Evolutionary conservation across 1,140 invertebrate species (phyloP).

Genomic region (Drosophila ercepeae): DNA sequence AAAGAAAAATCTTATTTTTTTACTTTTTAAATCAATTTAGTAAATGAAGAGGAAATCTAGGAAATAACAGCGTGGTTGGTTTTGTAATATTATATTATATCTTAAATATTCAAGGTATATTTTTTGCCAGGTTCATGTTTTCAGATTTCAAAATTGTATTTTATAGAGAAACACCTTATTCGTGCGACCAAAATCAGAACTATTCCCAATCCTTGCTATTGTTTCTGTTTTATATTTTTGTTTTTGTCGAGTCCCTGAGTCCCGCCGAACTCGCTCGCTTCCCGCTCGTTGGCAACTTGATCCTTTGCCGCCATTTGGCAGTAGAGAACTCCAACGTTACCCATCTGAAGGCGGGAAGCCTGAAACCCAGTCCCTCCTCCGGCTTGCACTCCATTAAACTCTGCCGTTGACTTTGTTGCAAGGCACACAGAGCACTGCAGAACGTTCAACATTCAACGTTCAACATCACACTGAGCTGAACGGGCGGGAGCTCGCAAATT

Average conservation of each 20-base stretch:
- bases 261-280: constrained; percentile 18
- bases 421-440: not conserved
- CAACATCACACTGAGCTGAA: constrained; percentile 25
- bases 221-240: constrained; percentile 38
- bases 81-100: no score
- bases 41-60: no score
- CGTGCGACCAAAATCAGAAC: constrained; percentile 26
- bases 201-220: constrained; percentile 28
- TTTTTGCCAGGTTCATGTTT: no score
- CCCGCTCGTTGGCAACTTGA: constrained; percentile 65
- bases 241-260: constrained; percentile 18
- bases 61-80: no score
- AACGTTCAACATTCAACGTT: constrained; percentile 1
- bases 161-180: constrained; percentile 17
- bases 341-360: not conserved
- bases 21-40: no score
- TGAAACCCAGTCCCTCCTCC: constrained; percentile 8
- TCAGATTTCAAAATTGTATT: not conserved
- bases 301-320: constrained; percentile 80
- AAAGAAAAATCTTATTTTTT: no score
- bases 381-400: constrained; percentile 79
- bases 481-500: constrained; percentile 58
- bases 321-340: constrained; percentile 46
- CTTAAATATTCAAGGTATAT: no score
- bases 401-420: constrained; percentile 77